Base-by-base conservation (phyloP, 2,888 invertebrate genomes). In the Cerastoderma edule region DNA sequence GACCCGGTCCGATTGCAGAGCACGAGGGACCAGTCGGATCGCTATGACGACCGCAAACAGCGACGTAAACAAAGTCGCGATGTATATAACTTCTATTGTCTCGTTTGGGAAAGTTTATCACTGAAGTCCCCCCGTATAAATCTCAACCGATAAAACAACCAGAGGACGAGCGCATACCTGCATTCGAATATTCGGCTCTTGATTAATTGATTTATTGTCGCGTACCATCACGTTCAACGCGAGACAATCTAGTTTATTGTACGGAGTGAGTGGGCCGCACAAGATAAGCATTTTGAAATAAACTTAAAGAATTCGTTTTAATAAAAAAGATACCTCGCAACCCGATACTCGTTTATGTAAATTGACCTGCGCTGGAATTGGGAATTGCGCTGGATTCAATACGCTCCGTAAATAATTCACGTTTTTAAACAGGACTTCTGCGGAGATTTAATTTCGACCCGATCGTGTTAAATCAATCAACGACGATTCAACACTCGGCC, bases 11-110 rank as follows among this genome's bases (percentile, higher is more conserved):
- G n/a, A n/a, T n/a, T n/a, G n/a, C n/a, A n/a, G n/a, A n/a, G n/a
- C n/a, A n/a, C n/a, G n/a, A 50, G 19, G 50, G 24, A 22, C 22
- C n/a, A 24, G 50, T 50, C 19, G 39, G 39, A 66, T 77, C 65
- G 46, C 65, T 67, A 63, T 72, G 69, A 54, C 77, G 57, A 77
- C 77, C 19, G 24, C 63, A 77, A 77, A 77, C 77, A 77, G 56
- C 30, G 72, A 77, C 53, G 66, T 72, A 68, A 77, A 77, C 77
- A 77, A 72, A 46, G 22, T 22, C 10, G 6, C 44, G 19, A 48
- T 48, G 50, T 70, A 30, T 53, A 33, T 60, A n/a, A n/a, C 39
- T 60, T 27, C 60, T 39, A 60, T 60, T 60, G 60, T 60, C 60
- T 53, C 48, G 35, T 66, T 19, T 46, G 44, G n/a, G 67, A 39